A percentile compares a stretch with the other conserved stretches of the same genome.
phyloP scores from a whole-genome alignment of 2,113 vertebrate genomes.

The Deroptyus accipitrinus region DNA sequence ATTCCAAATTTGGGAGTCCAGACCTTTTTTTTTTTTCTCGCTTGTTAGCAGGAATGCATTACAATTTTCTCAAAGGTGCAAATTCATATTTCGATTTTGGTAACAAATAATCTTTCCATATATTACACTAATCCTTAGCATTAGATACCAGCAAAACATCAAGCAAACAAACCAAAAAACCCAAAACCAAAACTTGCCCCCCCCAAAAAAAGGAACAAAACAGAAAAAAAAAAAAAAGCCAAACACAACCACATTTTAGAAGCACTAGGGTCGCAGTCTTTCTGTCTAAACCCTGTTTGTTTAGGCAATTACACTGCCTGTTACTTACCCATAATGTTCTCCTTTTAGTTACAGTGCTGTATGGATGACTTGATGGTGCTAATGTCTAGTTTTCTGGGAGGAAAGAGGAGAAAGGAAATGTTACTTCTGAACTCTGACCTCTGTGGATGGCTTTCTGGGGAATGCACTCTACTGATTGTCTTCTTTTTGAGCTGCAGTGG shows the following conservation, averaged over 20 bases:
- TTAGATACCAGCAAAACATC: not conserved
- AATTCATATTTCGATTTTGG: not conserved
- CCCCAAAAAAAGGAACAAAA: not conserved
- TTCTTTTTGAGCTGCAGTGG: slow-evolving; percentile 22
- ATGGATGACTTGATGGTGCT: slow-evolving; percentile 18
- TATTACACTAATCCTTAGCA: not conserved
- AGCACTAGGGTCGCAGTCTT: not conserved
- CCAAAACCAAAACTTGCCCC: not conserved
- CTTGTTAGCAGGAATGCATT: not conserved
- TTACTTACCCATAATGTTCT: slow-evolving; percentile 49
- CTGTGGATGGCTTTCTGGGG: slow-evolving; percentile 3
- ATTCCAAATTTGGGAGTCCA: not conserved
- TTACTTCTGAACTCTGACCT: slow-evolving; percentile 38
- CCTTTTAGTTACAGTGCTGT: slow-evolving; percentile 44
- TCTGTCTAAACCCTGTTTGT: slow-evolving; percentile 37
- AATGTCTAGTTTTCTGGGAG: slow-evolving; percentile 43
- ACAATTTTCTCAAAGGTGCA: not conserved
- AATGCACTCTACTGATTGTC: slow-evolving; percentile 40
- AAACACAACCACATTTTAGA: not conserved
- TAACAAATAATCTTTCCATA: not conserved
- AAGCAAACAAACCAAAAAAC: not conserved
- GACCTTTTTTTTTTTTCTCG: not conserved
- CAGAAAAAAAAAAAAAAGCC: not conserved
- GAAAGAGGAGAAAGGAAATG: slow-evolving; percentile 34
- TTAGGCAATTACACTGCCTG: slow-evolving; percentile 31